Percentiles rank a stretch among this genome's conserved stretches.
phyloP scores from a whole-genome alignment of 2,113 vertebrate genomes.

The Silurus glanis region DNA sequence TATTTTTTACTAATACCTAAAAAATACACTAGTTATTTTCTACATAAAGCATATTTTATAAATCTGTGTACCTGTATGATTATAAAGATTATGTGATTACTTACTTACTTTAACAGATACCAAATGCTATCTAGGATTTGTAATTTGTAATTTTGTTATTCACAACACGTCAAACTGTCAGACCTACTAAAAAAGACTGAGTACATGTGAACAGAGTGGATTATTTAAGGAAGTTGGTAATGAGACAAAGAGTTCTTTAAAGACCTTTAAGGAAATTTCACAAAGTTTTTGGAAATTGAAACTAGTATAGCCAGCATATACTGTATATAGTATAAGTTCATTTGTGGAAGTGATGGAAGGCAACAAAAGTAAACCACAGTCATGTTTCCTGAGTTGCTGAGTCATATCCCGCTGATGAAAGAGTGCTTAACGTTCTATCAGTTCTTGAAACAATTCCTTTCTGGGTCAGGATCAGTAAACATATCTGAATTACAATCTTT shows the following conservation, averaged over 20 bases:
- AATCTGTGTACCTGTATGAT: too few relatives aligned
- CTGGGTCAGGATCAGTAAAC: neutral
- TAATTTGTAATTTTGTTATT: neutral
- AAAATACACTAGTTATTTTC: too few relatives aligned
- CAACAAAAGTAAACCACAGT: slow-evolving; percentile 2
- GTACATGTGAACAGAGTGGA: neutral
- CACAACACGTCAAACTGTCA: neutral
- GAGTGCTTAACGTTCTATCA: neutral
- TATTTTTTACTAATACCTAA: too few relatives aligned
- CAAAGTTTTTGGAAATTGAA: neutral
- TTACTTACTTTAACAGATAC: neutral
- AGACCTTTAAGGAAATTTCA: neutral
- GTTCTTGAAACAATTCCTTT: neutral
- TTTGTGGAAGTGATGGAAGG: neutral
- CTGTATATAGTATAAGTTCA: neutral
- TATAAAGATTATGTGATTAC: neutral
- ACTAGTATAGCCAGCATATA: neutral
- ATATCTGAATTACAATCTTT: neutral
- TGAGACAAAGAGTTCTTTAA: neutral
- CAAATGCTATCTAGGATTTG: neutral
- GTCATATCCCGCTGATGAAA: slow-evolving; percentile 18
- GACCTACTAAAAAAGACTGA: neutral
- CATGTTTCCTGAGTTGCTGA: neutral
- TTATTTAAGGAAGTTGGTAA: neutral
- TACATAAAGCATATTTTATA: neutral